A percentile compares a stretch with the other conserved stretches of the same genome.
Conservation (phyloP, 2,888 invertebrate genomes). For the Limnephilus marmoratus region DNA sequence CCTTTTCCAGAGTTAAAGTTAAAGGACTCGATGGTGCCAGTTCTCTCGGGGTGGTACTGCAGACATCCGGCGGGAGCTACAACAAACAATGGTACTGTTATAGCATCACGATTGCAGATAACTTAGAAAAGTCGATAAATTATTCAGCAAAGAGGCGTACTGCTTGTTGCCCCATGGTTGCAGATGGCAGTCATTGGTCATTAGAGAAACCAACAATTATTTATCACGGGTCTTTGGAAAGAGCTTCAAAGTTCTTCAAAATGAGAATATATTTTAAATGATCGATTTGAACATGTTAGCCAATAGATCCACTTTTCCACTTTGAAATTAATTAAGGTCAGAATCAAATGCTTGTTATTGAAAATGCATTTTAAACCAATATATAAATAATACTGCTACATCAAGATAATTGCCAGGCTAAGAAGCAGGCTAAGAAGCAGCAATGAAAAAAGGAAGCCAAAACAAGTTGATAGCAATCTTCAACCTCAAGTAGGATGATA, state of each 20-base stretch:
- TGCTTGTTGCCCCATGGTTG: neutral
- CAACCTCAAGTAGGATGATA: no score
- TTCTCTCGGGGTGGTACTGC: slow-evolving; percentile 80
- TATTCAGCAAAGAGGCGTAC: no score
- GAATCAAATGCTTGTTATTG: no score
- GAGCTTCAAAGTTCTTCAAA: neutral
- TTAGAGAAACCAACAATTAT: neutral
- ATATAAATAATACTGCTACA: no score
- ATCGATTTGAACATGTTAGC: neutral
- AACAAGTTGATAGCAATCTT: no score
- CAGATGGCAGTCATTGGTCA: neutral
- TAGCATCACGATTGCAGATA: neutral
- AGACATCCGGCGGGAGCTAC: slow-evolving; percentile 80
- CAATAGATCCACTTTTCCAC: neutral
- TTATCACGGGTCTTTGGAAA: neutral
- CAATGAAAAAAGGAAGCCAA: no score
- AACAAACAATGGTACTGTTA: neutral
- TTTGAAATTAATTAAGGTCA: no score
- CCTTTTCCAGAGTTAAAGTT: slow-evolving; percentile 78
- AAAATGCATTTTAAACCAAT: no score
- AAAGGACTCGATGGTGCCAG: slow-evolving; percentile 79
- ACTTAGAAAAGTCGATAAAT: neutral
- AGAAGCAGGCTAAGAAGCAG: no score
- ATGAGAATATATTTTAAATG: neutral
- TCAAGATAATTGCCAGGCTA: no score